Evolutionary conservation across 2,888 invertebrate genomes (phyloP), one percentile per base, ranked within the genome.

Genomic region (Branchinecta sandiegonensis): DNA sequence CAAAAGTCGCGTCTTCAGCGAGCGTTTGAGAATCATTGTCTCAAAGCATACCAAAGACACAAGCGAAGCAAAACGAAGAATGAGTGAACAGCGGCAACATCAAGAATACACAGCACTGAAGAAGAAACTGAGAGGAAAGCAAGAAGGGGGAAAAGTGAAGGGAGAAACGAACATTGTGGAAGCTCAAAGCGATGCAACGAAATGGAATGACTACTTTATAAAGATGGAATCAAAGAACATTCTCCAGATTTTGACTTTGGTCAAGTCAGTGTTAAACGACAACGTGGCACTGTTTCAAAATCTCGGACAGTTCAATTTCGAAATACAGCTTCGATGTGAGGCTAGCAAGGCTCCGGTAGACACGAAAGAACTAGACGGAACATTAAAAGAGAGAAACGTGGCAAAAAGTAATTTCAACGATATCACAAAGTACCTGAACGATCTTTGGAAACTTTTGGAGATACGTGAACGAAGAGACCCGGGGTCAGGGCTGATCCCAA

Each of bases 261-360:
- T 56, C 11, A 56, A 56, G 17, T 56, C 56, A 56, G 56, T 56
- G 56, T 14, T 56, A 10, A 56, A 56, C 17, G 56, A 56, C 56
- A 56, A 56, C 17, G 56, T 56, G n/a, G 56, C 56, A n/a, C 56
- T 56, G n/a, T 56, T 56, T 56, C 56, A 56, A 56, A 56, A 56
- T 17, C 56, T 56, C 17, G 56, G 56, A n/a, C 56, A 56, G 17
- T 56, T 56, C 17, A 56, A 56, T 9, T 56, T n/a, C 17, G 56
- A 56, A 56, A 56, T 56, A 14, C 56, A 56, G 17, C n/a, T 14
- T 56, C 56, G 17, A 17, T 14, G 8, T 14, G 56, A n/a, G 8
- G 56, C n/a, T 10, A 14, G 14, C 17, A 56, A 56, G 56, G 17
- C n/a, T 14, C 17, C 17, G n/a, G 56, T 56, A 14, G 56, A 14